phyloP scores from a whole-genome alignment of 2,797 vertebrate species.

The Amphiprion clarkii region DNA sequence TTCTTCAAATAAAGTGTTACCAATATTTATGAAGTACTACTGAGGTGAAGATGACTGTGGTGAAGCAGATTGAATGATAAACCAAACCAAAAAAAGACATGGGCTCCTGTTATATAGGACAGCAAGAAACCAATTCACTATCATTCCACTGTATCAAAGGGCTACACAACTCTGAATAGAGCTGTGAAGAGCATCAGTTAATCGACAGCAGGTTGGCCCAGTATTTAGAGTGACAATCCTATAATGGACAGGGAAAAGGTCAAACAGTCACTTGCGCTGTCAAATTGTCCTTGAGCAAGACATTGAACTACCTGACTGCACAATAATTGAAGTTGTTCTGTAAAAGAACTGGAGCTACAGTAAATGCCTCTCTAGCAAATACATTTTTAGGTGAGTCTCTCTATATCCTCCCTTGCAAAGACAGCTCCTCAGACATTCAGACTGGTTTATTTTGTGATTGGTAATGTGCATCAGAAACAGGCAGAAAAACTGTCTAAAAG shows the following conservation, averaged over 20 bases:
- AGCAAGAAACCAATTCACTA: constrained; percentile 34
- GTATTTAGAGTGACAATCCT: constrained; percentile 49
- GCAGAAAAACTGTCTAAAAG: constrained; percentile 9
- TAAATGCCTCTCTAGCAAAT: constrained; percentile 34
- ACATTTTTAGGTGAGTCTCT: neutral
- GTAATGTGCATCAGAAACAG: constrained; percentile 23
- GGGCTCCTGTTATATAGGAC: constrained; percentile 1
- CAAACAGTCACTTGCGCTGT: constrained; percentile 41
- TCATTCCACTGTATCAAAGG: constrained; percentile 37
- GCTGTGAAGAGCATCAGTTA: constrained; percentile 36
- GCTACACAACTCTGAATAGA: constrained; percentile 12
- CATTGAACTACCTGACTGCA: constrained; percentile 12
- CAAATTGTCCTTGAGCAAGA: constrained; percentile 51
- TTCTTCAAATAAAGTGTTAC: too few relatives aligned
- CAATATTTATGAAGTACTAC: too few relatives aligned
- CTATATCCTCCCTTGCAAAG: neutral
- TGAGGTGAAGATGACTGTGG: constrained; percentile 18
- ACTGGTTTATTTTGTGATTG: constrained; percentile 23
- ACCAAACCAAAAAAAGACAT: constrained; percentile 5
- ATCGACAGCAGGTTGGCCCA: constrained; percentile 26
- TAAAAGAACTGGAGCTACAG: constrained; percentile 33
- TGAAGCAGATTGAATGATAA: constrained; percentile 19
- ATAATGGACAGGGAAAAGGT: constrained; percentile 50
- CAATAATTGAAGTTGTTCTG: constrained; percentile 37
- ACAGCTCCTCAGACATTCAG: constrained; percentile 17